These are phyloP conservation scores for Phanerotoma sp. DNA, from an alignment of 2,888 invertebrate genomes.

Conservation along the genomic window DNA sequence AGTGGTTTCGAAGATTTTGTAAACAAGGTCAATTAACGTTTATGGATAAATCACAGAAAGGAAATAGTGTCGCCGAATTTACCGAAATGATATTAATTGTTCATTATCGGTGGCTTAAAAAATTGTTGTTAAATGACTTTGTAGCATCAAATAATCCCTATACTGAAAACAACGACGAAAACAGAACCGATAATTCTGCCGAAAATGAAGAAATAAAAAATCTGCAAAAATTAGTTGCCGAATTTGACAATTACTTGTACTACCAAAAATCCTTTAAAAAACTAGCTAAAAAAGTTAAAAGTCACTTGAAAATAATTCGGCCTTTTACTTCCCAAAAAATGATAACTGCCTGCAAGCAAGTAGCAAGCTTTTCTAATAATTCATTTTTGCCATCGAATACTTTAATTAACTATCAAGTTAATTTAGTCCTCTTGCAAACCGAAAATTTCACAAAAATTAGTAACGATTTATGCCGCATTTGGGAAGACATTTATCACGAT, in stretches of 20 bases:
- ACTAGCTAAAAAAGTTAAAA: conserved; percentile 43
- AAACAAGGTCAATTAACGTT: conserved; percentile 53
- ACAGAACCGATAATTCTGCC: conserved; percentile 8
- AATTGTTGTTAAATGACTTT: conserved; percentile 62
- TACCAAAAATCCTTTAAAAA: conserved; percentile 44
- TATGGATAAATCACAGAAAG: conserved; percentile 45
- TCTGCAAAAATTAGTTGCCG: conserved; percentile 43
- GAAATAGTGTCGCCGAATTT: conserved; percentile 30
- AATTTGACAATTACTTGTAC: conserved; percentile 33
- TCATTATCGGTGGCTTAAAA: conserved; percentile 75
- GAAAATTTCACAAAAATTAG: conserved; percentile 32
- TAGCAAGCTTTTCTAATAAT: conserved; percentile 26
- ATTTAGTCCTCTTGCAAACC: conserved; percentile 36
- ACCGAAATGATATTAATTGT: conserved; percentile 59
- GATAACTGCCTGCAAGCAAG: conserved; percentile 30
- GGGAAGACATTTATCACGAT: conserved; percentile 37
- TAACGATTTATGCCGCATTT: conserved; percentile 36
- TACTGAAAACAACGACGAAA: no score
- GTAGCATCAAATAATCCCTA: conserved; percentile 36
- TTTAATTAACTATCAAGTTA: conserved; percentile 27
- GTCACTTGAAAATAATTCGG: conserved; percentile 35
- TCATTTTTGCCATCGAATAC: not conserved
- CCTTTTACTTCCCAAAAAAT: conserved; percentile 41
- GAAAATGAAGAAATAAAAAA: conserved; percentile 36
- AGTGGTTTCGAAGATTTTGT: conserved; percentile 62